Evolutionary conservation across 2,888 invertebrate genomes (phyloP), one percentile per base, ranked within the genome.

Genomic region (Callyntrura guangdongensis): DNA sequence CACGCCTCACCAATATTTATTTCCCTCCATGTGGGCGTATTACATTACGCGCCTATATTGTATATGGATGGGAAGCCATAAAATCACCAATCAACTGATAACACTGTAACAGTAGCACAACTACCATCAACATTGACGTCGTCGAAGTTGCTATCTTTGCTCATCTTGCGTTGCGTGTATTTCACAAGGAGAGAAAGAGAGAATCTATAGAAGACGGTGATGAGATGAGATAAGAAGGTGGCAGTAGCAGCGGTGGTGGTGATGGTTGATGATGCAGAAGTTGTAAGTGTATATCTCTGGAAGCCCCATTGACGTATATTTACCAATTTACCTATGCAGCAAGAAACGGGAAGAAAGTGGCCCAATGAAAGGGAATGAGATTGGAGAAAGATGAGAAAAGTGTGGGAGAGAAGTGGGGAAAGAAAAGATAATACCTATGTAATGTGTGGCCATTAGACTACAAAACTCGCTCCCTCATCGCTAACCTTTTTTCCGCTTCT

Each of bases 61-160:
- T 77, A 53, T 77, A 77, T 77, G 56, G 77, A 83, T 47, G 67
- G 83, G 83, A 83, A 83, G 67, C 83, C 83, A 83, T 83, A 83
- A 83, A 83, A 83, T 83, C 83, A 47, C 83, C 83, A 83, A 83
- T 83, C 83, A 83, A 83, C 49, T 25, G 77, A 77, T 77, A 77
- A 77, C 49, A 49, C 77, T 25, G 25, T 22, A 17, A 22, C 74
- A 74, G 1, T 8, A 69, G 69, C 74, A 74, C 25, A 17, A 74
- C 45, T 56, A 77, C 25, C 49, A n/a, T n/a, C n/a, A n/a, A n/a
- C n/a, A n/a, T n/a, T n/a, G n/a, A n/a, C n/a, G n/a, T n/a, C n/a
- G n/a, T n/a, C n/a, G n/a, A n/a, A n/a, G n/a, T n/a, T n/a, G n/a
- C n/a, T n/a, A n/a, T 22, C 56, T 49, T 27, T 22, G 22, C 49